These are phyloP conservation scores for Drosophila quinaria DNA, from an alignment of 2,888 invertebrate species.

Conservation along the genomic window DNA sequence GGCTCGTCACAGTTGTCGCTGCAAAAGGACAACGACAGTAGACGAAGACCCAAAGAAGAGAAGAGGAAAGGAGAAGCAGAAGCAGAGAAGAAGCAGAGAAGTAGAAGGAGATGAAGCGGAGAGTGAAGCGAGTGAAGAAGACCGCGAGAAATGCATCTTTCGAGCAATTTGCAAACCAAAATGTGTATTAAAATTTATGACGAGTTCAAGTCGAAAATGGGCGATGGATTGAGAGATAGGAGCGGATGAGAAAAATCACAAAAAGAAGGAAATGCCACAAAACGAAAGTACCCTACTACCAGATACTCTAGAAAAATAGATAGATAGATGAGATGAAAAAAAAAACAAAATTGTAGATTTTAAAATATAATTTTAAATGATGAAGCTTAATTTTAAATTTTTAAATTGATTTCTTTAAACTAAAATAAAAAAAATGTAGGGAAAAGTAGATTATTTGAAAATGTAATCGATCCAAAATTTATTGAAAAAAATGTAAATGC, in stretches of 20 bases:
- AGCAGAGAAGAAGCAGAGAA: not conserved
- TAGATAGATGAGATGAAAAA: not conserved
- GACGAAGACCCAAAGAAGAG: not conserved
- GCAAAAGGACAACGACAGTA: constrained; percentile 60
- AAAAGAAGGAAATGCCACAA: constrained; percentile 11
- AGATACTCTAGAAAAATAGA: constrained; percentile 7
- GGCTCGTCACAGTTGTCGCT: constrained; percentile 79
- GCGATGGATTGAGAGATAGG: constrained; percentile 67
- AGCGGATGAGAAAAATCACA: constrained; percentile 37
- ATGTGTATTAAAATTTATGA: constrained; percentile 82
- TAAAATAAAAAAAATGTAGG: too few species aligned
- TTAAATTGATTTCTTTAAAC: too few species aligned
- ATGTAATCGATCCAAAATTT: too few species aligned
- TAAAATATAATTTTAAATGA: too few species aligned
- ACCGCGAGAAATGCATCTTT: constrained; percentile 71
- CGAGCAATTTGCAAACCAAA: constrained; percentile 80
- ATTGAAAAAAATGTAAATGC: too few species aligned
- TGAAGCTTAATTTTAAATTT: too few species aligned
- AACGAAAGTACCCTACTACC: not conserved
- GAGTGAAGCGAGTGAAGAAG: not conserved
- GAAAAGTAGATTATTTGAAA: too few species aligned
- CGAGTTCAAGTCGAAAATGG: constrained; percentile 67
- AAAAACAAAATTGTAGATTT: not conserved
- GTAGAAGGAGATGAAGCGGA: constrained; percentile 7
- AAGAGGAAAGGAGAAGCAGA: not conserved